These are phyloP conservation scores for Poeciliopsis gracilis DNA, from an alignment of 2,797 vertebrate species.

Conservation along the genomic window DNA sequence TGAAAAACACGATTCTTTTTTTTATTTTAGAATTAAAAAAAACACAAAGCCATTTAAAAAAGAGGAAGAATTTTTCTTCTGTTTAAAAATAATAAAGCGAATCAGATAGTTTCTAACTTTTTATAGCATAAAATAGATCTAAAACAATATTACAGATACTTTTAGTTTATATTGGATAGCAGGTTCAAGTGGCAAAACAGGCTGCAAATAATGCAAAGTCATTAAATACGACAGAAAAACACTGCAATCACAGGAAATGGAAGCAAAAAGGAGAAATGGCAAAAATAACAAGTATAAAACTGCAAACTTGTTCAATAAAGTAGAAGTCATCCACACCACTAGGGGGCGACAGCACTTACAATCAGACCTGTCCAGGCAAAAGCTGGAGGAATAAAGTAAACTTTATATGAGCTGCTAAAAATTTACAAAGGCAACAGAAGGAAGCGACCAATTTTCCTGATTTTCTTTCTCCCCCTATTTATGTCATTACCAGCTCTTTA, in stretches of 20 bases:
- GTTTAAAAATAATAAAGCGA: neutral
- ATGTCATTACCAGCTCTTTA: neutral
- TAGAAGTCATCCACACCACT: neutral
- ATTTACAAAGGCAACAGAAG: neutral
- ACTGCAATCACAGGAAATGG: neutral
- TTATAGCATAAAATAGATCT: neutral
- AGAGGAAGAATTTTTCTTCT: neutral
- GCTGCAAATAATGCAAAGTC: no score
- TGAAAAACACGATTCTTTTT: neutral
- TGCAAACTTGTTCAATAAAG: neutral
- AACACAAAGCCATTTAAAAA: neutral
- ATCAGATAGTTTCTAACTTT: neutral
- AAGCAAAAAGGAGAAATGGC: neutral
- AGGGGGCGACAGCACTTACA: no score
- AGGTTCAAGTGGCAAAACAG: no score
- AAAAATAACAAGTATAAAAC: neutral
- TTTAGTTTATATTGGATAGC: neutral
- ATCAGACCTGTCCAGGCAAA: no score
- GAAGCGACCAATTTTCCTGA: neutral
- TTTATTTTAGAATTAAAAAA: neutral
- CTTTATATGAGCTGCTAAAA: neutral
- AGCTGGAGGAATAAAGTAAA: no score
- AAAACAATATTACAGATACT: neutral
- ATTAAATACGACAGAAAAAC: no score
- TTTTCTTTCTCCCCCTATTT: neutral